These are phyloP conservation scores for Chymomyza fuscimana DNA, from an alignment of 2,888 invertebrate species.

Conservation along the genomic window DNA sequence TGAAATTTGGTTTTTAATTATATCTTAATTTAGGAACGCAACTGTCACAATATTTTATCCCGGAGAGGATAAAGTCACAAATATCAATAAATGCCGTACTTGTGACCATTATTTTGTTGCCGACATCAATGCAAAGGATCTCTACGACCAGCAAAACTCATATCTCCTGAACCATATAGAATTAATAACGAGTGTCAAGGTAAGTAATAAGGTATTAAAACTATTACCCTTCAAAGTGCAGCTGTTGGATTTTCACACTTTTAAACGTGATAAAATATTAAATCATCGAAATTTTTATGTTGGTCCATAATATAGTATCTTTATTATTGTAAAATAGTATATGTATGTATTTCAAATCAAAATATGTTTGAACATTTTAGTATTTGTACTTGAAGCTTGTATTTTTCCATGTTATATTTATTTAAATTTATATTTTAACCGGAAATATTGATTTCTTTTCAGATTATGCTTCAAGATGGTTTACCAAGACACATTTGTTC, in stretches of 20 bases:
- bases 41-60: conserved; percentile 1
- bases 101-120: conserved; percentile 2
- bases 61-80: not conserved
- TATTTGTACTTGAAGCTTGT: no score
- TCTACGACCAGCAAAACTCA: not conserved
- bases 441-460: not conserved
- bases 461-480: not conserved
- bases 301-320: no score
- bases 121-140: not conserved
- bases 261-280: not conserved
- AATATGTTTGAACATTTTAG: no score
- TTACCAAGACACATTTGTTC: not conserved
- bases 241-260: no score
- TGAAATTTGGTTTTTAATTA: not conserved
- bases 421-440: no score
- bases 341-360: no score
- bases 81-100: not conserved
- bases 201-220: not conserved
- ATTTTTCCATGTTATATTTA: no score
- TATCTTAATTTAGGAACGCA: not conserved
- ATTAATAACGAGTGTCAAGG: not conserved
- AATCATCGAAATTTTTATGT: not conserved
- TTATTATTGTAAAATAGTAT: no score
- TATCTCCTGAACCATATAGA: not conserved
- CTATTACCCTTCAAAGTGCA: no score